Evolutionary conservation across 2,797 vertebrate genomes (phyloP), one percentile per base, ranked within the genome.

Genomic region (Sebastes taczanowskii): DNA sequence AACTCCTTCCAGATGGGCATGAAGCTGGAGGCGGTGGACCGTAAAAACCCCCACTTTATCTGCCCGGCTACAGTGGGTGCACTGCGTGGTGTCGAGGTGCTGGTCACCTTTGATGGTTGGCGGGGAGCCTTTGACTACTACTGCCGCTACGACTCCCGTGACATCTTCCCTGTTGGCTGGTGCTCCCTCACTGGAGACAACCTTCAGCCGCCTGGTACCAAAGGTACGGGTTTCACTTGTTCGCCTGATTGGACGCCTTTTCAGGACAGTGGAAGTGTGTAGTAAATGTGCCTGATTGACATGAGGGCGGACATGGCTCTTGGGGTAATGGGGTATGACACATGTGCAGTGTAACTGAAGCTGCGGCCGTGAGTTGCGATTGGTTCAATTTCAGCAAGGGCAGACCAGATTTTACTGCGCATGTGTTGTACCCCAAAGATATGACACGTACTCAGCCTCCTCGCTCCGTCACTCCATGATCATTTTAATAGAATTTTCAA

Each of bases 131-230:
- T 99, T 91, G 99, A 99, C 95, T 99, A 99, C 96, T 99, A 98
- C 96, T 99, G 99, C 94, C 98, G 99, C 80, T 99, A 99, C 64
- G 98, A 99, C 94, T 99, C 98, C 5, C 96, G 99, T 20, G 99
- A 99, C 95, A 97, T 99, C 95, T 99, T 99, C 95, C 99, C 99
- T 23, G 98, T 99, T 69, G 98, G 98, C 94, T 99, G 99, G 99
- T 99, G 99, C 73, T 84, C 96, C 42, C 95, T 98, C 90, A 99
- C 98, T 30, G 98, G 98, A 94, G 99, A 99, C 96, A 99, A 99
- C 95, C 96, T 99, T 86, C 99, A 99, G 92, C 97, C 99, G 0
- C 99, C 99, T 74, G 99, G 98, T 87, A 97, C 97, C 72, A 99
- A 99, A 98, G 99, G 99, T 99, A 27, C 6, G 61, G 32, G 11